Base-by-base conservation (phyloP, 1,140 invertebrate genomes). In the Heliconius congener region DNA sequence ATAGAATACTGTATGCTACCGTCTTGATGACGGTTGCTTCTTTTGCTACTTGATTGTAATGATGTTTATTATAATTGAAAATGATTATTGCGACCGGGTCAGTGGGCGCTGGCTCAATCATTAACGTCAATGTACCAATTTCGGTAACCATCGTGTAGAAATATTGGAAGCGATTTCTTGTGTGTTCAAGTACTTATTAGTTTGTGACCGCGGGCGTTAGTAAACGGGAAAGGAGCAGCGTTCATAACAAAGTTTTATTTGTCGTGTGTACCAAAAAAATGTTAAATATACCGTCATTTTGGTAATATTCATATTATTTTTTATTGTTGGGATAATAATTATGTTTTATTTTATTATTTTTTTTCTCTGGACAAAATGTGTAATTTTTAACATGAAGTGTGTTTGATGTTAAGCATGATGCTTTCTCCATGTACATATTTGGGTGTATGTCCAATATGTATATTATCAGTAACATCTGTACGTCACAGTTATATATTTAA, bases 121-220 rank as follows among this genome's bases (percentile, higher is more conserved):
- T 91, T 90, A 90, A 83, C 82, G 81, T 81, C 82, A 87, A 83
- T 86, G 83, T 86, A 88, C 88, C 84, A 87, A 88, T 91, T 89
- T 88, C 74, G 82, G 86, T 83, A 87, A 89, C 84, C 87, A 90
- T 93, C 90, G 90, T 87, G 88, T 89, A 88, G 86, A 88, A 88
- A 88, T 90, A 91, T 91, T 91, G 88, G 80, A 84, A 87, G 85
- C 77, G 80, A 83, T 87, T 85, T 85, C 86, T 78, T 92, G 84
- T 92, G 82, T 89, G 84, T 91, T 89, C 75, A 79, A 71, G 60
- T 79, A 85, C 82, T 90, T 87, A 90, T 91, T 92, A 91, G 85
- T 87, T 85, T 83, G 84, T 88, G 82, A 84, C 87, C 83, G 75
- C 77, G 42, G 87, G 90, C 86, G 83, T 77, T 77, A 75, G 85